A percentile compares a stretch with the other conserved stretches of the same genome.
These are phyloP conservation scores for Menidia menidia DNA, from an alignment of 2,797 vertebrate species.

Conservation along the genomic window DNA sequence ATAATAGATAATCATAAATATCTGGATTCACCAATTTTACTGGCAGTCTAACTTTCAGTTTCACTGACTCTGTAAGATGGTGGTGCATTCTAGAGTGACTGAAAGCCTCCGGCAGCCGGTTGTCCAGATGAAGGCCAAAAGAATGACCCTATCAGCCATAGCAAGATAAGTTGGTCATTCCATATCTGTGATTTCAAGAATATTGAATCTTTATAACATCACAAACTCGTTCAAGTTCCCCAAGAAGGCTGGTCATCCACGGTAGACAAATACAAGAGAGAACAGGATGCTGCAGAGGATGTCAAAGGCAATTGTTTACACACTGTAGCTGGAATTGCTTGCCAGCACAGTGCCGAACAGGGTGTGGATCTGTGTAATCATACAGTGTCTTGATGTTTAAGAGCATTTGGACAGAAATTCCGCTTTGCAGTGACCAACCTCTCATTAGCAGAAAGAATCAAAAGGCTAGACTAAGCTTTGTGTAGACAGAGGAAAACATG, in stretches of 20 bases:
- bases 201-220: background rate
- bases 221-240: background rate
- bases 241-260: constrained; percentile 1
- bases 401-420: no score
- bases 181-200: constrained; percentile 1
- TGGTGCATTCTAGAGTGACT: background rate
- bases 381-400: no score
- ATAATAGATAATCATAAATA: no score
- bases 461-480: no score
- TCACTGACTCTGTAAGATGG: background rate
- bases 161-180: background rate
- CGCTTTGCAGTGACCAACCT: no score
- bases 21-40: background rate
- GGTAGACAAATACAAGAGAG: constrained; percentile 8
- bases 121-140: constrained; percentile 2
- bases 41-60: background rate
- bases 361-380: no score
- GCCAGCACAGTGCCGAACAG: no score
- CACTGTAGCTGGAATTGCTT: no score
- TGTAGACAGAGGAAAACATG: no score
- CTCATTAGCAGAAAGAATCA: no score
- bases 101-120: background rate
- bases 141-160: background rate
- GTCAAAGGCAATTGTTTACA: no score
- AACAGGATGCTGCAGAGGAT: background rate